Conservation (phyloP, 2,888 invertebrate species). For the Halictus quadricinctus region DNA sequence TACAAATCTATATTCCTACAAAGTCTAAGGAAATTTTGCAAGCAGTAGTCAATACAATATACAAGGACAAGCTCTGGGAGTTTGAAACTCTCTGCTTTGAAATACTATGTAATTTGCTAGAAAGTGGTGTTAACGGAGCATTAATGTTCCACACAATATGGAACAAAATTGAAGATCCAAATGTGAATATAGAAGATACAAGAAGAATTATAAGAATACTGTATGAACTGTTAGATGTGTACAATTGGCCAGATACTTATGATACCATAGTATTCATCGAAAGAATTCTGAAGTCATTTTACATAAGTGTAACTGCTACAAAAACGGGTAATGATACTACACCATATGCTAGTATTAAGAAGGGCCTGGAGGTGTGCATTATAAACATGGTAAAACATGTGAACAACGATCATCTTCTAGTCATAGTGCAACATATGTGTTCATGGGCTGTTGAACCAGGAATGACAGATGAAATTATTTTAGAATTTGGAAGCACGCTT, state of each 20-base stretch:
- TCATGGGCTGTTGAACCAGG: conserved; percentile 83
- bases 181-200: conserved; percentile 79
- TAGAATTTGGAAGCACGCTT: conserved; percentile 84
- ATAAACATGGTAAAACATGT: conserved; percentile 84
- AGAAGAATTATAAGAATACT: conserved; percentile 83
- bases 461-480: conserved; percentile 81
- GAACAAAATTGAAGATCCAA: conserved; percentile 69
- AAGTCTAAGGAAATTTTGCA: conserved; percentile 77
- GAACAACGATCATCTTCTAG: conserved; percentile 82
- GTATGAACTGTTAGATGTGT: conserved; percentile 83
- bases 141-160: conserved; percentile 69
- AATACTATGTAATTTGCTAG: conserved; percentile 75
- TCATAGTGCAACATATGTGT: conserved; percentile 83
- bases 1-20: conserved; percentile 71
- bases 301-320: conserved; percentile 79
- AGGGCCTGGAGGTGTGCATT: conserved; percentile 85
- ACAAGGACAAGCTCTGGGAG: conserved; percentile 81
- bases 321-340: conserved; percentile 64
- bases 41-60: conserved; percentile 79
- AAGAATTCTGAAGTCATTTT: conserved; percentile 83
- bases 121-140: conserved; percentile 65
- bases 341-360: conserved; percentile 81
- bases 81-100: conserved; percentile 80
- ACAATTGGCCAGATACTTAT: conserved; percentile 82
- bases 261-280: conserved; percentile 82